Conservation (phyloP, 1,140 invertebrate genomes). For the Drosophila lowei region DNA sequence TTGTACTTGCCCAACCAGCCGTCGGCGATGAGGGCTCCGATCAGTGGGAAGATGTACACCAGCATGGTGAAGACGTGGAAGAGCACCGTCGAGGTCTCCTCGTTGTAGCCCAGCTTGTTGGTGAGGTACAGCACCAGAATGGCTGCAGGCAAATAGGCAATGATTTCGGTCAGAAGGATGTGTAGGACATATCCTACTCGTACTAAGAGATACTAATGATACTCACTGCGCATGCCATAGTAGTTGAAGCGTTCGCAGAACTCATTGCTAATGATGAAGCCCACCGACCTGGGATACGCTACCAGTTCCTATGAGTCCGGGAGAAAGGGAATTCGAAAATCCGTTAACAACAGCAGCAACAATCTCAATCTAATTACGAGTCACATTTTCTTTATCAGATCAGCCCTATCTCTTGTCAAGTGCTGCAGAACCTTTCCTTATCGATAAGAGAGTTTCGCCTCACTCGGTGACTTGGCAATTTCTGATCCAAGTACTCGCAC, state of each 20-base stretch:
- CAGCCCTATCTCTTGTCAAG: slow-evolving; percentile 10
- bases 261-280: slow-evolving; percentile 97
- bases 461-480: slow-evolving; percentile 14
- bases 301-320: slow-evolving; percentile 6
- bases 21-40: slow-evolving; percentile 94
- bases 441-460: slow-evolving; percentile 16
- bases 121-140: slow-evolving; percentile 91
- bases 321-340: neutral
- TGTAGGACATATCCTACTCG: no score
- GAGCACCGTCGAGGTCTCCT: slow-evolving; percentile 88
- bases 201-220: neutral
- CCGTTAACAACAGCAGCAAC: neutral
- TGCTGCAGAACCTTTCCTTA: slow-evolving; percentile 1
- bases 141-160: slow-evolving; percentile 85
- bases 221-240: slow-evolving; percentile 97
- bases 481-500: neutral
- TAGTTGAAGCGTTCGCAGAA: slow-evolving; percentile 98
- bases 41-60: slow-evolving; percentile 91
- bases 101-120: slow-evolving; percentile 86
- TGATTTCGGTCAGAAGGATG: neutral
- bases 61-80: slow-evolving; percentile 92
- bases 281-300: slow-evolving; percentile 92
- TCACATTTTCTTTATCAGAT: slow-evolving; percentile 11
- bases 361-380: neutral
- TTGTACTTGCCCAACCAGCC: slow-evolving; percentile 91